Conservation (phyloP, 2,888 invertebrate genomes). For the Lasius fuliginosus region DNA sequence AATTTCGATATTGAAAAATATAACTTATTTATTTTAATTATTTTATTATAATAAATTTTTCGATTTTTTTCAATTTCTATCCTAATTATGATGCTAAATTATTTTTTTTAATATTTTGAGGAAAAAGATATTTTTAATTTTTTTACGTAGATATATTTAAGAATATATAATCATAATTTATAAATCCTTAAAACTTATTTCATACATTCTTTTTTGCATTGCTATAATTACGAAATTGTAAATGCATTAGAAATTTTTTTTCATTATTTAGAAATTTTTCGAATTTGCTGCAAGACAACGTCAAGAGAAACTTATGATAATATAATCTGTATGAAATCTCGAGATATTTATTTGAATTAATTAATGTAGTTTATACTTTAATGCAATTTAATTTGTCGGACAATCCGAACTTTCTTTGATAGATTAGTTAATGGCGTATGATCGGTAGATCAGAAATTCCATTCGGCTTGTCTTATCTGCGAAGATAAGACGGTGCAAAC, state of each 20-base stretch:
- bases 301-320: neutral
- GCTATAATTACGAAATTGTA: neutral
- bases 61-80: neutral
- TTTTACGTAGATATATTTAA: neutral
- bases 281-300: neutral
- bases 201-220: neutral
- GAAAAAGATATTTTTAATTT: neutral
- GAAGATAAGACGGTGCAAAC: constrained; percentile 41
- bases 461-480: constrained; percentile 47
- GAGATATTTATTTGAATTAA: neutral
- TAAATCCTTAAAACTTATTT: neutral
- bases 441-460: constrained; percentile 24
- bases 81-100: neutral
- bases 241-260: neutral
- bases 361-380: neutral
- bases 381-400: neutral
- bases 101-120: neutral
- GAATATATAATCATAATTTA: neutral
- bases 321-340: neutral
- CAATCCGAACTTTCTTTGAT: neutral
- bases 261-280: neutral
- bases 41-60: neutral
- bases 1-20: neutral
- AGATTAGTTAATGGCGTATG: neutral
- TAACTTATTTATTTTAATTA: neutral